phyloP scores from a whole-genome alignment of 2,113 vertebrate species.

The Halcyon malimbica region DNA sequence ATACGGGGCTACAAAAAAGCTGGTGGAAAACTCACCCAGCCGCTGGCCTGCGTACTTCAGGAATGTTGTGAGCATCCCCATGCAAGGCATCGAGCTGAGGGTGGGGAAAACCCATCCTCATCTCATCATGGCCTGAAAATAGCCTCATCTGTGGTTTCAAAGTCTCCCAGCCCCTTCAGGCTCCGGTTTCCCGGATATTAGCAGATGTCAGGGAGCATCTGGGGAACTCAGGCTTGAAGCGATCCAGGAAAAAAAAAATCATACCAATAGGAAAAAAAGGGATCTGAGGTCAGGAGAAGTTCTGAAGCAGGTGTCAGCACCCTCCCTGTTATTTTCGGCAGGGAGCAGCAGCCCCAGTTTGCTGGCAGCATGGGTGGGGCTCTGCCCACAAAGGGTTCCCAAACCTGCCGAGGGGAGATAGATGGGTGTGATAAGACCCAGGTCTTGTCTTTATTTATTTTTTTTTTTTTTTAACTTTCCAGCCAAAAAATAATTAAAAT shows the following conservation, averaged over 20 bases:
- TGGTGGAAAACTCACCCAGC: not conserved
- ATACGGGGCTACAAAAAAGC: not conserved
- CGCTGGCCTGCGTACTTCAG: rapidly evolving
- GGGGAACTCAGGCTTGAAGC: constrained; percentile 28
- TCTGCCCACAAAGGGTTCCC: not conserved
- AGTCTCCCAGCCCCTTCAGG: not conserved
- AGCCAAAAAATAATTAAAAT: not conserved
- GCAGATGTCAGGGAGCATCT: not conserved
- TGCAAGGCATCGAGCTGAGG: rapidly evolving
- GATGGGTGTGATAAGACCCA: not conserved
- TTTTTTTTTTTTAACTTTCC: not conserved
- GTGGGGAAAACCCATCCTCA: not conserved
- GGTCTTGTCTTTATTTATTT: not conserved
- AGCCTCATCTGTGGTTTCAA: not conserved
- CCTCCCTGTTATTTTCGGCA: not conserved
- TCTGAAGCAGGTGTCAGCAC: not conserved
- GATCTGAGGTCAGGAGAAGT: not conserved
- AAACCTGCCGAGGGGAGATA: rapidly evolving
- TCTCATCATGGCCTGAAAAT: not conserved
- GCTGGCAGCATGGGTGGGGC: rapidly evolving
- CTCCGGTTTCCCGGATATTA: not conserved
- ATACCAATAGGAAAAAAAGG: not conserved
- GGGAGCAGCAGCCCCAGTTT: not conserved
- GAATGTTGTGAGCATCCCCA: not conserved
- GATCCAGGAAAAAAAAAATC: not conserved